Evolutionary conservation across 2,113 vertebrate species (phyloP).

Genomic region (Shinisaurus crocodilurus): DNA sequence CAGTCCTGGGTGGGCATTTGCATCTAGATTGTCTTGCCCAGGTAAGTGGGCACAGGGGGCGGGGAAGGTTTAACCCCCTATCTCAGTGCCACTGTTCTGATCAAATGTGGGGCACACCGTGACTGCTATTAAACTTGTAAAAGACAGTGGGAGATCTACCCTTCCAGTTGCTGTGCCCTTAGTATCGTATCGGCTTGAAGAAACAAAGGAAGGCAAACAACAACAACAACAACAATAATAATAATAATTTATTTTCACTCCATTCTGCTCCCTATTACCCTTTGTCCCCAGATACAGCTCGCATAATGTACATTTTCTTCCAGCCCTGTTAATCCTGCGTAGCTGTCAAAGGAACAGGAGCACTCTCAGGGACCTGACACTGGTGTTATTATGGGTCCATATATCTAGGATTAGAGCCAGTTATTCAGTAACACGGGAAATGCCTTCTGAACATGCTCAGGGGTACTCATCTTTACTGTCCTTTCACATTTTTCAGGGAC

Average conservation of each 20-base stretch:
- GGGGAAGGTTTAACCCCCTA: neutral
- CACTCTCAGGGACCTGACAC: neutral
- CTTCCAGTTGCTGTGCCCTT: neutral
- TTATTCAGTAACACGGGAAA: neutral
- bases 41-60: too few relatives aligned
- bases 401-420: too few relatives aligned
- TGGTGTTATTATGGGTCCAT: neutral
- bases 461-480: neutral
- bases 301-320: neutral
- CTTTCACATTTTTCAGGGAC: neutral
- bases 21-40: too few relatives aligned
- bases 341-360: neutral
- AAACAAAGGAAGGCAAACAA: neutral
- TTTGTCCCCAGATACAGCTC: neutral
- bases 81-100: neutral
- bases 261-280: neutral
- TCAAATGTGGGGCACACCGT: neutral
- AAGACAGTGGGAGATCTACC: neutral
- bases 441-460: neutral
- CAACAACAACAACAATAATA: too few relatives aligned
- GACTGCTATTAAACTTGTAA: neutral
- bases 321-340: neutral
- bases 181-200: too few relatives aligned
- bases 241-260: neutral
- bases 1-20: too few relatives aligned